phyloP scores from a whole-genome alignment of 1,140 invertebrate genomes.

The Delia radicum region DNA sequence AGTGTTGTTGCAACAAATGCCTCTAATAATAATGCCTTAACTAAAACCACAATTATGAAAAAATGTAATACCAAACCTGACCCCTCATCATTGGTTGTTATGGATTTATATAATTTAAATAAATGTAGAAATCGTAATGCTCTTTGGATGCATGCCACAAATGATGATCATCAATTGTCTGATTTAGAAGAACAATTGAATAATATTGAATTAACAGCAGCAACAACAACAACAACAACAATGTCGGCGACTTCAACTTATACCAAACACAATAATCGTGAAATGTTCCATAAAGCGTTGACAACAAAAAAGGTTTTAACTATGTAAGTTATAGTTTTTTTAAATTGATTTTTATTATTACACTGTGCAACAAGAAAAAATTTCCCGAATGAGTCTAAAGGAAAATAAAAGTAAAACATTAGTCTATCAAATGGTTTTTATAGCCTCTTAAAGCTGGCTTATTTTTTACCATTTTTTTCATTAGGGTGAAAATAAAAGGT shows the following conservation, averaged over 20 bases:
- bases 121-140: conserved; percentile 47
- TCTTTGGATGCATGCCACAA: conserved; percentile 38
- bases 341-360: not conserved
- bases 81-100: conserved; percentile 32
- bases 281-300: no score
- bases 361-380: no score
- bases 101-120: conserved; percentile 44
- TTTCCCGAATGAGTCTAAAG: no score
- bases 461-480: no score
- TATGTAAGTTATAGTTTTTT: not conserved
- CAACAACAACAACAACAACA: not conserved
- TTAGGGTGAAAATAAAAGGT: no score
- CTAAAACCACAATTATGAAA: not conserved
- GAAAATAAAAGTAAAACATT: no score
- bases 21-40: not conserved
- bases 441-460: no score
- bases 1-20: not conserved
- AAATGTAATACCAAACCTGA: not conserved
- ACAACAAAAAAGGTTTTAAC: not conserved
- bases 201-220: conserved; percentile 28
- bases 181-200: conserved; percentile 55
- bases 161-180: conserved; percentile 42
- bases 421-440: no score
- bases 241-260: not conserved
- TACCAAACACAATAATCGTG: no score